These are phyloP conservation scores for Drosophila buzzatii DNA, from an alignment of 2,888 invertebrate species.

Conservation along the genomic window DNA sequence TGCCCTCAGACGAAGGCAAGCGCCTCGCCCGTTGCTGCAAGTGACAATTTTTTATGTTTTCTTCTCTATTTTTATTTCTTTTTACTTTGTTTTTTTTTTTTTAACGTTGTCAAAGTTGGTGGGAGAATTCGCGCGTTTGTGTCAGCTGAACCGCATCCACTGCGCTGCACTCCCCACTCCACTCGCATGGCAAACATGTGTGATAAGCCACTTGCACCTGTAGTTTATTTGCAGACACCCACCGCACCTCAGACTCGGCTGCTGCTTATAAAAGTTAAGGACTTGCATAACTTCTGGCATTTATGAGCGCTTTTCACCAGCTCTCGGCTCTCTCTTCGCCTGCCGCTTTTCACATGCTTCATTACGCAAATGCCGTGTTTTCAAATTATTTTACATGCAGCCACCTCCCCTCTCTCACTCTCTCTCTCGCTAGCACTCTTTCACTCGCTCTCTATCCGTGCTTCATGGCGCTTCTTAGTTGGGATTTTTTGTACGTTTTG, in stretches of 20 bases:
- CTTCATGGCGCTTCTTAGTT: conserved; percentile 45
- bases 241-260: not conserved
- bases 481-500: conserved; percentile 58
- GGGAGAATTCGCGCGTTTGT: conserved; percentile 64
- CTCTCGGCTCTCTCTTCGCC: conserved; percentile 41
- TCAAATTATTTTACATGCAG: conserved; percentile 77
- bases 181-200: conserved; percentile 74
- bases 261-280: conserved; percentile 76
- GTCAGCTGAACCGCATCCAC: conserved; percentile 55
- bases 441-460: not conserved
- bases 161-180: conserved; percentile 38
- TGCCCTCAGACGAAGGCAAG: conserved; percentile 16
- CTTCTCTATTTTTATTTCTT: not conserved
- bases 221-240: conserved; percentile 48
- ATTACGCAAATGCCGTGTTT: conserved; percentile 84
- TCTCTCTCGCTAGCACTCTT: not conserved
- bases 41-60: conserved; percentile 23
- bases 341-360: conserved; percentile 82
- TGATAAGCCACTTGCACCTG: conserved; percentile 75
- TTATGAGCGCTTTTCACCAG: conserved; percentile 75
- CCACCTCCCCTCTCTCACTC: not conserved
- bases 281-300: conserved; percentile 75
- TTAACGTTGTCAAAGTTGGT: conserved; percentile 48
- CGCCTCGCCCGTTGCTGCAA: not conserved
- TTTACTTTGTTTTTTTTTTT: not conserved